Conservation (phyloP, 2,797 vertebrate genomes). For the Gallinago solitaria region DNA sequence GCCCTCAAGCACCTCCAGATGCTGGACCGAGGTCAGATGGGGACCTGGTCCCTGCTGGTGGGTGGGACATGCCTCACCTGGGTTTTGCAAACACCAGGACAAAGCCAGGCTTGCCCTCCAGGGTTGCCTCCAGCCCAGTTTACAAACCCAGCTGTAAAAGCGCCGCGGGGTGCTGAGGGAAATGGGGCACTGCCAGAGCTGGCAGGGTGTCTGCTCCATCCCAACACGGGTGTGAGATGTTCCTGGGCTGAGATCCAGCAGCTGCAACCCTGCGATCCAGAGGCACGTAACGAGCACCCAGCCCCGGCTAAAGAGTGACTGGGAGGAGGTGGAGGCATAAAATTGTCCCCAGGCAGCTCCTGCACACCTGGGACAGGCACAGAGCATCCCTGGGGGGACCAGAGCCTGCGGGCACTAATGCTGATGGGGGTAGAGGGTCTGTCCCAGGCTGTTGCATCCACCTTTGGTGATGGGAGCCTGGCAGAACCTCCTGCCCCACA, state of each 20-base stretch:
- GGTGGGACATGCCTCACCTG: not conserved
- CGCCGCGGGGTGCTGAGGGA: not conserved
- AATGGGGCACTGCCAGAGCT: fast-evolving
- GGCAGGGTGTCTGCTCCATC: fast-evolving
- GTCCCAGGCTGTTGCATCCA: not conserved
- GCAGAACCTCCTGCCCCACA: not conserved
- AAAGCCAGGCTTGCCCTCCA: not conserved
- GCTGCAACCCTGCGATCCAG: not conserved
- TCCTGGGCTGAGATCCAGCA: not conserved
- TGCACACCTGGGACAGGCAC: not conserved
- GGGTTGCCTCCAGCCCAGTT: not conserved
- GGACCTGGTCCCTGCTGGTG: not conserved
- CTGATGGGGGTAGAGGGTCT: not conserved
- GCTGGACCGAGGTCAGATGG: not conserved
- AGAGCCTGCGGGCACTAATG: fast-evolving
- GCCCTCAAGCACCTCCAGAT: not conserved
- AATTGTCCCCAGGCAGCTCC: not conserved
- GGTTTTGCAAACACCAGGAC: not conserved
- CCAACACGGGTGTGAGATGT: not conserved
- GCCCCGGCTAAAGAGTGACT: not conserved
- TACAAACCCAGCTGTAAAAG: not conserved
- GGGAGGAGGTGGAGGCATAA: not conserved
- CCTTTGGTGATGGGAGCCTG: not conserved
- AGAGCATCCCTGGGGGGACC: not conserved
- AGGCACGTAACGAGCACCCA: not conserved